Conservation (phyloP, 2,113 vertebrate genomes). For the Muscicapa adusta region DNA sequence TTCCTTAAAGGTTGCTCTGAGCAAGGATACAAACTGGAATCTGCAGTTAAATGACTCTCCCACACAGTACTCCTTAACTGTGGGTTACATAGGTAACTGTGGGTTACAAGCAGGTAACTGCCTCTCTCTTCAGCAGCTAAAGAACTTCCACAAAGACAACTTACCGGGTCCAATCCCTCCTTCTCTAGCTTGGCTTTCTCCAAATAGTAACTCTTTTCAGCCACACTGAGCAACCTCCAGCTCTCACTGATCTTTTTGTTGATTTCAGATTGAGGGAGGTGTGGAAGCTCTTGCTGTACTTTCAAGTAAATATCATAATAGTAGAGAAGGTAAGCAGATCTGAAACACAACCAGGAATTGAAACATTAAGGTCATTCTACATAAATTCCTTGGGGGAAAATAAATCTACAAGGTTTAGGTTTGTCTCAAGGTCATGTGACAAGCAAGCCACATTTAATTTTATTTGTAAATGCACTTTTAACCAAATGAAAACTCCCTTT, state of each 20-base stretch:
- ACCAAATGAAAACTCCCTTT: neutral
- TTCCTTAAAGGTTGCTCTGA: neutral
- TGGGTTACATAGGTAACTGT: no score
- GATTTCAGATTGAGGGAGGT: slow-evolving; percentile 95
- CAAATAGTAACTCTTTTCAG: slow-evolving; percentile 93
- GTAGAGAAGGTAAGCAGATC: slow-evolving; percentile 94
- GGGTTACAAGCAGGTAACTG: neutral
- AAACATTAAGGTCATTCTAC: neutral
- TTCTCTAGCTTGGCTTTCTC: slow-evolving; percentile 92
- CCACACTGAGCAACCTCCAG: slow-evolving; percentile 92
- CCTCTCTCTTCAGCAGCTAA: neutral
- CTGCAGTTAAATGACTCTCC: neutral
- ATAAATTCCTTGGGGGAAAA: neutral
- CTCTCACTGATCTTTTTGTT: slow-evolving; percentile 98
- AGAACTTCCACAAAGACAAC: neutral
- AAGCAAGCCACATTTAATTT: neutral
- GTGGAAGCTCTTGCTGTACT: slow-evolving; percentile 89
- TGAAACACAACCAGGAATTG: slow-evolving; percentile 54
- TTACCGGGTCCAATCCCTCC: slow-evolving; percentile 87
- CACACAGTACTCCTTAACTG: neutral
- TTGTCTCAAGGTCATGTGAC: neutral
- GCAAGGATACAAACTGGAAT: neutral
- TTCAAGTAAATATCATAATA: slow-evolving; percentile 96
- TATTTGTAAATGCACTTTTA: neutral
- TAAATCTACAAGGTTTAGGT: neutral